Base-by-base conservation (phyloP, 2,113 vertebrate species). In the Caranx melampygus region DNA sequence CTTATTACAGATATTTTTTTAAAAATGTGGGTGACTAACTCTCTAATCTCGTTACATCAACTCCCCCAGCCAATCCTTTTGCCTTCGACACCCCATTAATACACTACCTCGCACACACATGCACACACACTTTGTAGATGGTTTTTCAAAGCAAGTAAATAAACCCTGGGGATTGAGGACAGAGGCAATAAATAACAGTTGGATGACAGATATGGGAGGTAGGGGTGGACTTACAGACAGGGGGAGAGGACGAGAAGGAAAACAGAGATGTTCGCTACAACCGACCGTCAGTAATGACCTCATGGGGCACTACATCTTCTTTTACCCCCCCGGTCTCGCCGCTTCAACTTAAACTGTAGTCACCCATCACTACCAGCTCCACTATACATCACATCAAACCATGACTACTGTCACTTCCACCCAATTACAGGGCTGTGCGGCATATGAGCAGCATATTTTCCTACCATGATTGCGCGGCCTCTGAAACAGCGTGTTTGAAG, bases 171-270 rank as follows among this genome's bases (percentile, higher is more conserved):
- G 86, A 88, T 79, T 75, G 75, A 75, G 57, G 71, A 79, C 62
- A 72, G 76, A 76, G 75, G 75, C 75, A 75, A 89, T 92, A 89
- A 91, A 92, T 92, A 87, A 89, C 73, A 68, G 10, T 52, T 47
- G 26, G 73, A 58, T 87, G 85, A 90, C 86, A 88, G 83, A 89
- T 77, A 85, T 21, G 45, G 58, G 71, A 77, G 72, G 68, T 51
- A 72, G 74, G 73, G 71, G 61, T 59, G 40, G 66, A 58, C n/a
- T 47, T 64, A 58, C 58, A 55, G 78, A 88, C 59, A 72, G 75
- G 80, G 47, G 57, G 71, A 79, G 86, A 83, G 55, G 71, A 75
- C 15, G 45, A 81, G 61, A 91, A 85, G 80, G 68, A 86, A 90
- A 86, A 88, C 79, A 92, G 85, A 87, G 73, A 76, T 70, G 55